These are phyloP conservation scores for Lissonota sp. DNA, from an alignment of 2,888 invertebrate species.

Conservation along the genomic window DNA sequence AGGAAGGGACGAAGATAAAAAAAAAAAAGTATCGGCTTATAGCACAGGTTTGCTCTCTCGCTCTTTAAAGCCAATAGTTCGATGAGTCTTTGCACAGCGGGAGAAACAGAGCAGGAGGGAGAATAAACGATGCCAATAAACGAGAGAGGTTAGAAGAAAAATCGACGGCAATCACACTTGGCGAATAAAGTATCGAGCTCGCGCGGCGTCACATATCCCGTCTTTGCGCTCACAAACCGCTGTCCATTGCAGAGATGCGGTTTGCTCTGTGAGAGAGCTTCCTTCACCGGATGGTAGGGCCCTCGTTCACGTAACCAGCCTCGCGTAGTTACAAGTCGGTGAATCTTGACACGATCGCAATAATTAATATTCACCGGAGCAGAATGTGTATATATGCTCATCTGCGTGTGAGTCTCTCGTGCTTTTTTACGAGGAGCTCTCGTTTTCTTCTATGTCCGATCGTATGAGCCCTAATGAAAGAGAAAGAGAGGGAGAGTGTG, in stretches of 20 bases:
- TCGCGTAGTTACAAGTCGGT: conserved; percentile 59
- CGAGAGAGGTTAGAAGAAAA: conserved; percentile 52
- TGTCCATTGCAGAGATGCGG: conserved; percentile 2
- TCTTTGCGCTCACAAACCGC: not conserved
- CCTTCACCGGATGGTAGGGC: conserved; percentile 27
- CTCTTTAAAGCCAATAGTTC: not conserved
- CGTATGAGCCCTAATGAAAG: conserved; percentile 41
- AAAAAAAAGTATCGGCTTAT: not conserved
- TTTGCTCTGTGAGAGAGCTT: conserved; percentile 13
- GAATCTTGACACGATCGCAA: conserved; percentile 69
- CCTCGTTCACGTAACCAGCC: conserved; percentile 61
- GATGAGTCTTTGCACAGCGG: conserved; percentile 71
- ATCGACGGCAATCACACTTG: conserved; percentile 49
- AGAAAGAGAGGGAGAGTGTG: conserved; percentile 57
- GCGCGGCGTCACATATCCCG: conserved; percentile 8
- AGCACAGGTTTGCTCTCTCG: too few species aligned
- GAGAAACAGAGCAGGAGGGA: conserved; percentile 45
- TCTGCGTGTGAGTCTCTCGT: conserved; percentile 45
- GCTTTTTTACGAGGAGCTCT: conserved; percentile 61
- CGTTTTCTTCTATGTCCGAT: conserved; percentile 10
- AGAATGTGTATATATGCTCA: conserved; percentile 14
- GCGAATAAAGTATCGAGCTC: conserved; percentile 59
- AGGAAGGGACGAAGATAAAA: not conserved
- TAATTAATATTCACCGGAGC: conserved; percentile 73
- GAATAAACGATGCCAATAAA: conserved; percentile 66